Evolutionary conservation across 2,113 vertebrate genomes (phyloP).

Genomic region (Gavialis gangeticus): DNA sequence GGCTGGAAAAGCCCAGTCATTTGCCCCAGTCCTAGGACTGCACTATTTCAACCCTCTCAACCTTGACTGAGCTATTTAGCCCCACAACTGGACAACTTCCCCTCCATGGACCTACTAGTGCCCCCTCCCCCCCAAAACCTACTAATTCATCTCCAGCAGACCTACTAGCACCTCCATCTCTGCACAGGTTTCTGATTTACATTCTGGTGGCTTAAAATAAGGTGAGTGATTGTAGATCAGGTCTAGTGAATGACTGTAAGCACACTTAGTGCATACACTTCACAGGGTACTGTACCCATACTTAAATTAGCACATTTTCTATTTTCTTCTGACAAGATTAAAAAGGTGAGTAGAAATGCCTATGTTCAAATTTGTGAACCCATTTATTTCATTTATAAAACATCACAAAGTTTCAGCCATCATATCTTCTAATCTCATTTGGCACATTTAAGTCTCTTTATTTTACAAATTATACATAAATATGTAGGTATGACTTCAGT

Average conservation of each 20-base stretch:
- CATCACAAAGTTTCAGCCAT: accelerated
- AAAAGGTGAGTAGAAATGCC: slow-evolving; percentile 44
- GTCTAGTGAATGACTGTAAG: not conserved
- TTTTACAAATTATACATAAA: not conserved
- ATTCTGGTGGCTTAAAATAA: too few relatives aligned
- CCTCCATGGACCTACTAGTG: too few relatives aligned
- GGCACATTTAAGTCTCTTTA: not conserved
- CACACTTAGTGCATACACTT: not conserved
- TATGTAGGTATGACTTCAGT: not conserved
- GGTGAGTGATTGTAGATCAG: too few relatives aligned
- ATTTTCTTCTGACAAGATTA: not conserved
- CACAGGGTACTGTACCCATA: not conserved
- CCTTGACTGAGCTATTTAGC: too few relatives aligned
- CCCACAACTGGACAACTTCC: too few relatives aligned
- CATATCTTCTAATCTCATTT: not conserved
- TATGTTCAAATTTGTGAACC: not conserved
- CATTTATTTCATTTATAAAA: not conserved
- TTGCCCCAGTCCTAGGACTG: too few relatives aligned
- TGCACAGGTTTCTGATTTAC: too few relatives aligned
- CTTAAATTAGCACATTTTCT: slow-evolving; percentile 7
- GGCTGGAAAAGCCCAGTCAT: too few relatives aligned
- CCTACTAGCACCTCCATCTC: too few relatives aligned
- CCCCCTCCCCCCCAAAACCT: too few relatives aligned
- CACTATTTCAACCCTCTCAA: too few relatives aligned
- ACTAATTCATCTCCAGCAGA: too few relatives aligned